Conservation (phyloP, 1,140 invertebrate species). For the Macrobrachium nipponense region DNA sequence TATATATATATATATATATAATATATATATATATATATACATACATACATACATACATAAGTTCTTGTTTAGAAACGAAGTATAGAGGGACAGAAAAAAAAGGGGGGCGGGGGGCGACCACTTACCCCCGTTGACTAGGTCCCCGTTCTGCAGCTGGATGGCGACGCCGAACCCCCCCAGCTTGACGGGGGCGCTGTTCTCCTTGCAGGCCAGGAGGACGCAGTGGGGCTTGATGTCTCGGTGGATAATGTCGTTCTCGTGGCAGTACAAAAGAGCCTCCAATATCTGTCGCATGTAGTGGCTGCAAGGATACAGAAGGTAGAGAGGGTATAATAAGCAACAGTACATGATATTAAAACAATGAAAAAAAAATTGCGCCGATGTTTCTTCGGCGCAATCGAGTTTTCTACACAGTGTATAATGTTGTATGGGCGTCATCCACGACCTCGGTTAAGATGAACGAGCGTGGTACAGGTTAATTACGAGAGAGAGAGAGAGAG, state of each 20-base stretch:
- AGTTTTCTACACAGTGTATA: too few species aligned
- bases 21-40: conserved; percentile 15
- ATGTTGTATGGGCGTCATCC: too few species aligned
- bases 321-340: not conserved
- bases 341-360: not conserved
- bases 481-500: conserved; percentile 7
- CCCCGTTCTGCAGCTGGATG: conserved; percentile 85
- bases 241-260: conserved; percentile 97
- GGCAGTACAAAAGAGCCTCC: conserved; percentile 90
- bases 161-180: conserved; percentile 94
- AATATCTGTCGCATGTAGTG: conserved; percentile 98
- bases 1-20: conserved; percentile 14
- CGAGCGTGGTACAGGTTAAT: not conserved
- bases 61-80: not conserved
- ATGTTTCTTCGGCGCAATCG: too few species aligned
- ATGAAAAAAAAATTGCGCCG: not conserved
- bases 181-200: conserved; percentile 98
- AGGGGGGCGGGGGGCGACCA: not conserved
- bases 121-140: conserved; percentile 79
- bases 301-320: conserved; percentile 73
- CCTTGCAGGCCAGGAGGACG: conserved; percentile 91
- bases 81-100: not conserved
- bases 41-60: not conserved
- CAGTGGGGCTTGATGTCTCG: conserved; percentile 95
- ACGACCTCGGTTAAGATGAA: not conserved